Evolutionary conservation across 1,140 invertebrate genomes (phyloP).

Genomic region (Drosophila arawakana): DNA sequence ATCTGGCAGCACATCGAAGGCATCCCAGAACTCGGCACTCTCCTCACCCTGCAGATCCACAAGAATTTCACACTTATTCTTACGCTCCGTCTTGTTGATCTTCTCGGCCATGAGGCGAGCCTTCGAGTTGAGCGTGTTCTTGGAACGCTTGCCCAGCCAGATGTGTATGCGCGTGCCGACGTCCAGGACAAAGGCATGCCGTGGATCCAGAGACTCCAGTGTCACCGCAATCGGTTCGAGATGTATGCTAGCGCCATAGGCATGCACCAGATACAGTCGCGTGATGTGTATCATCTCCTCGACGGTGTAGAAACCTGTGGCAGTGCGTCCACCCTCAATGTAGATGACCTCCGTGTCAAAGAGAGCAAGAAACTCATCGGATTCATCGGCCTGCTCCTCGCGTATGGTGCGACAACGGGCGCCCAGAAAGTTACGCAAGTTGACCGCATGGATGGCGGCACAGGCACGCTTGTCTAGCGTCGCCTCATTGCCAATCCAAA

Average conservation of each 20-base stretch:
- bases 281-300: slow-evolving; percentile 95
- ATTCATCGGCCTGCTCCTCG: slow-evolving; percentile 98
- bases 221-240: slow-evolving; percentile 94
- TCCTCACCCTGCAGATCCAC: slow-evolving; percentile 93
- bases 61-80: slow-evolving; percentile 96
- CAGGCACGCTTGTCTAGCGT: slow-evolving; percentile 99
- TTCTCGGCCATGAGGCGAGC: slow-evolving; percentile 98
- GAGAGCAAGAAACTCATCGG: slow-evolving; percentile 96
- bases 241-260: slow-evolving; percentile 94
- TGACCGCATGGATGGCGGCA: slow-evolving; percentile 99
- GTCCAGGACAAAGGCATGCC: slow-evolving; percentile 97
- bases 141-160: slow-evolving; percentile 96
- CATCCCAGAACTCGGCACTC: slow-evolving; percentile 93
- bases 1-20: slow-evolving; percentile 86
- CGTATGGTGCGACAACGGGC: slow-evolving; percentile 98
- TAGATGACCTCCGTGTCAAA: slow-evolving; percentile 98
- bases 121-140: slow-evolving; percentile 98
- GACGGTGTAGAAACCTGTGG: slow-evolving; percentile 98
- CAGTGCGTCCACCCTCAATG: slow-evolving; percentile 97
- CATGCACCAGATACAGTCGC: slow-evolving; percentile 95
- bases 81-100: slow-evolving; percentile 99
- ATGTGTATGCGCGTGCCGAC: slow-evolving; percentile 94
- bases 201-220: slow-evolving; percentile 92
- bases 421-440: slow-evolving; percentile 97
- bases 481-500: slow-evolving; percentile 99